These are phyloP conservation scores for Limenitis camilla DNA, from an alignment of 2,888 invertebrate species.

Conservation along the genomic window DNA sequence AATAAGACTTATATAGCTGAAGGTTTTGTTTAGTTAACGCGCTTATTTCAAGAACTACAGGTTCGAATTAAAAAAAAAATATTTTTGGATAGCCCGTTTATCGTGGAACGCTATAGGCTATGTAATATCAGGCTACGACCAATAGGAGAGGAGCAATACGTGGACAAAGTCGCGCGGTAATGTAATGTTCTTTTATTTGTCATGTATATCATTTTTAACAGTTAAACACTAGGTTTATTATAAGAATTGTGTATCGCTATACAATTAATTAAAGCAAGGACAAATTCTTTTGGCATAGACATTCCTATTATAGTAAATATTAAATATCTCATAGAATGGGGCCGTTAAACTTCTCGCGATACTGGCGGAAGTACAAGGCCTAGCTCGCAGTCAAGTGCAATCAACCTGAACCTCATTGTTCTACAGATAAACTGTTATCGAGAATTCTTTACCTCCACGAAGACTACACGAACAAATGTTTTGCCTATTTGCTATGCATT, in stretches of 20 bases:
- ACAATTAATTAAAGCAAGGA: background rate
- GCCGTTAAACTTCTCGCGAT: conserved; percentile 37
- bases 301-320: conserved; percentile 15
- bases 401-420: conserved; percentile 68
- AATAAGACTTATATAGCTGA: no score
- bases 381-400: conserved; percentile 58
- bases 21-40: no score
- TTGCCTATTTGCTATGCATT: conserved; percentile 21
- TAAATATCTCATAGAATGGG: conserved; percentile 34
- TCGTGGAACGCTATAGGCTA: no score
- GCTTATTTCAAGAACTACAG: no score
- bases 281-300: background rate
- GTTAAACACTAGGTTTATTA: background rate
- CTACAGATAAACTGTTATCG: conserved; percentile 28
- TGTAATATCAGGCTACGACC: no score
- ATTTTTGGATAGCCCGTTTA: no score
- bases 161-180: no score
- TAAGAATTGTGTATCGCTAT: background rate
- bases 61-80: no score
- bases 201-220: background rate
- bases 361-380: conserved; percentile 48
- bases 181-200: no score
- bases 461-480: conserved; percentile 21
- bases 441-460: conserved; percentile 29
- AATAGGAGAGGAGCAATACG: no score